phyloP scores from a whole-genome alignment of 2,888 invertebrate genomes.

The Habroteleia sp. region DNA sequence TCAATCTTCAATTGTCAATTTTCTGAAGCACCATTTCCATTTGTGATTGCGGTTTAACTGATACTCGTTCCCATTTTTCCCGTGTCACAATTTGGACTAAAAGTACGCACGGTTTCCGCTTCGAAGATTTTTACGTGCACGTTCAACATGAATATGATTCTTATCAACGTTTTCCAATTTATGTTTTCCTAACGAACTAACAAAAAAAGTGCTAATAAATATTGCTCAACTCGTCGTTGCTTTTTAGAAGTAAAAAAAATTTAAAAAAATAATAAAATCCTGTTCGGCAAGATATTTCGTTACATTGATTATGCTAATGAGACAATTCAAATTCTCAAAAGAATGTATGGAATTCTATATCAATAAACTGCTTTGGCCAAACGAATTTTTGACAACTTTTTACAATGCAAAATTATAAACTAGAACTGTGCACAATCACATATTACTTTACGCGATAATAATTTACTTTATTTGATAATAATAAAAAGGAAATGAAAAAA shows the following conservation, averaged over 20 bases:
- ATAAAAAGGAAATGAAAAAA: too few species aligned
- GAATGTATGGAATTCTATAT: background rate
- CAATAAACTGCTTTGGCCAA: background rate
- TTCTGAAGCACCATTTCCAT: conserved; percentile 46
- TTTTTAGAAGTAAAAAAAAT: too few species aligned
- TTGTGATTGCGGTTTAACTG: conserved; percentile 25
- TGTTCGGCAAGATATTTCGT: conserved; percentile 7
- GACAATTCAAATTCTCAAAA: conserved; percentile 2
- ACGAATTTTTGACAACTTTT: too few species aligned
- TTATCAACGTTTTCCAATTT: conserved; percentile 1
- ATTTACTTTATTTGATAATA: too few species aligned
- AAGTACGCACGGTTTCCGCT: background rate
- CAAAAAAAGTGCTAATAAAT: background rate
- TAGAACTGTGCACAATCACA: too few species aligned
- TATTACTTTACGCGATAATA: too few species aligned
- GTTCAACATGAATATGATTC: conserved; percentile 1
- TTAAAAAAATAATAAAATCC: conserved; percentile 4
- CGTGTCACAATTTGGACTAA: background rate
- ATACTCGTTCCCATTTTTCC: conserved; percentile 1
- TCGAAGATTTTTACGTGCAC: background rate
- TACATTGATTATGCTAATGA: conserved; percentile 17
- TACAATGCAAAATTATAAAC: too few species aligned
- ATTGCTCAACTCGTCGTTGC: conserved; percentile 1
- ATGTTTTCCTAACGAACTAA: background rate
- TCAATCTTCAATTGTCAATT: conserved; percentile 48